These are phyloP conservation scores for Pterostichus niger DNA, from an alignment of 2,888 invertebrate species.

Conservation along the genomic window DNA sequence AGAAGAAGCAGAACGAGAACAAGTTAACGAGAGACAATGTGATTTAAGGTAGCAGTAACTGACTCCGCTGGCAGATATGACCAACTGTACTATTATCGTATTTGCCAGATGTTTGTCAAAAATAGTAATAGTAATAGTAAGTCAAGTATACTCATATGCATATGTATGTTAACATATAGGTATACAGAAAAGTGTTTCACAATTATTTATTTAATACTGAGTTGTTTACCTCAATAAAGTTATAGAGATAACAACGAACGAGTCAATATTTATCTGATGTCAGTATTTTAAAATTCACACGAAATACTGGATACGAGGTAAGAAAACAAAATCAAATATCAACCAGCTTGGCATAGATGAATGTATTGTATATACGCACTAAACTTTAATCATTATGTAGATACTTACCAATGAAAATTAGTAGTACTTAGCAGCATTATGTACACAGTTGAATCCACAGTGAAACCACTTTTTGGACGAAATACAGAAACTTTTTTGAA, in stretches of 20 bases:
- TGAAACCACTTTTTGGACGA: slow-evolving; percentile 49
- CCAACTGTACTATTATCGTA: slow-evolving; percentile 9
- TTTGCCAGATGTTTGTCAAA: slow-evolving; percentile 9
- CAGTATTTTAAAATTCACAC: slow-evolving; percentile 31
- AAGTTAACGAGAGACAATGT: slow-evolving; percentile 23
- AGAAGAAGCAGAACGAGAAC: slow-evolving; percentile 10
- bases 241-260: not conserved
- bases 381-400: not conserved
- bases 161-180: not conserved
- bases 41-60: slow-evolving; percentile 7
- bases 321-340: not conserved
- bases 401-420: slow-evolving; percentile 54
- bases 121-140: too few relatives aligned
- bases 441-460: slow-evolving; percentile 57
- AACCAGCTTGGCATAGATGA: not conserved
- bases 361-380: not conserved
- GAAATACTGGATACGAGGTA: slow-evolving; percentile 33
- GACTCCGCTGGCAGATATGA: slow-evolving; percentile 1
- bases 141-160: not conserved
- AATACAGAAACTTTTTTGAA: slow-evolving; percentile 52
- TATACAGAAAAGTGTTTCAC: not conserved
- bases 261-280: slow-evolving; percentile 23
- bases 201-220: slow-evolving; percentile 24
- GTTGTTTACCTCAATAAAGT: not conserved
- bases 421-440: slow-evolving; percentile 49